Base-by-base conservation (phyloP, 2,797 vertebrate genomes). In the Scolopax rusticola region DNA sequence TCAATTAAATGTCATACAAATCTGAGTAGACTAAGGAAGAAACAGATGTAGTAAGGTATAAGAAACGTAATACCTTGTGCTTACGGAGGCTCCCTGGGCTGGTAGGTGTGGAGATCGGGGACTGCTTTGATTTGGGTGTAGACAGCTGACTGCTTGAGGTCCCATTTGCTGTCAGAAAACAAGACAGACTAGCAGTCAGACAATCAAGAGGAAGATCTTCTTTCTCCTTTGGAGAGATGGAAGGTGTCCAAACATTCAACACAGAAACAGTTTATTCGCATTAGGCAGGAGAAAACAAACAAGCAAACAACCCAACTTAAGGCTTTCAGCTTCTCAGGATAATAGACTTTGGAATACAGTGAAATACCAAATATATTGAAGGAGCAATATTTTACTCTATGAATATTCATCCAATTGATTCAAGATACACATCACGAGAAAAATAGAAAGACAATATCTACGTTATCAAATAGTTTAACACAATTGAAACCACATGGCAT, bases 121-220 rank as follows among this genome's bases (percentile, higher is more conserved):
- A 99, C 98, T 99, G 99, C 98, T 99, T 99, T 96, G 99, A 99
- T 96, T 99, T 99, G 71, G 99, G 99, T 89, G 99, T 99, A 96
- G 99, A 99, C 84, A 99, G 98, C 97, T 99, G 99, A 97, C 99
- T 99, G 98, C 99, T 99, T 96, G 99, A 99, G 16, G 99, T 99
- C 96, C 99, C 99, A 84, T 99, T 99, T 97, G 99, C 99, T 99
- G 98, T 63, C 81, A 96, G 94, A 90, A 97, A 95, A 97, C 68
- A 98, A 96, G 84, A 97, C 70, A 97, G 93, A 97, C 85, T 97
- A 92, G 73, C 78, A 91, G 68, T 96, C 79, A 94, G 95, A 84
- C 81, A 89, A 93, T 63, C 83, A 95, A 95, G 54, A 87, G 90
- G 59, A 68, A 70, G 64, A n/a, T 54, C 53, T 86, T 87, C 57